Percentiles rank a stretch among this genome's conserved stretches.
phyloP scores from a whole-genome alignment of 2,888 invertebrate species.

The Harpagoxenus sublaevis region DNA sequence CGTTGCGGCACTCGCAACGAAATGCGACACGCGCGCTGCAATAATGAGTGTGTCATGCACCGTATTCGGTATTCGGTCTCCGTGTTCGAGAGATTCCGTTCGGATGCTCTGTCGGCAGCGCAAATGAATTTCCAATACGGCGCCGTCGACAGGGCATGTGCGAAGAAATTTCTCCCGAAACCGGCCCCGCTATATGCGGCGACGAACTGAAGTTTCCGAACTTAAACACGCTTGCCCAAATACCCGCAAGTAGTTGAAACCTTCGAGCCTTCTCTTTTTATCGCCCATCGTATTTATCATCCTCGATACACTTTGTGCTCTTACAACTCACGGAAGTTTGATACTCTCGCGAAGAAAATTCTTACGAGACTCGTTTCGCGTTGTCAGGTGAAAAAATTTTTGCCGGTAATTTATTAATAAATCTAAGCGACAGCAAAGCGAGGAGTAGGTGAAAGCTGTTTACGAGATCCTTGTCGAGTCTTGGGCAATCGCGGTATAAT shows the following conservation, averaged over 20 bases:
- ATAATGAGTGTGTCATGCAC: conserved; percentile 50
- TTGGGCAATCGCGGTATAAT: conserved; percentile 56
- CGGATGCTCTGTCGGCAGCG: not conserved
- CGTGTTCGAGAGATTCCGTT: conserved; percentile 35
- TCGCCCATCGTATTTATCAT: conserved; percentile 3
- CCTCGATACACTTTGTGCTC: not conserved
- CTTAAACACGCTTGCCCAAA: conserved; percentile 43
- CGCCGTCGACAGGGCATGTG: not conserved
- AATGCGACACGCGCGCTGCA: conserved; percentile 35
- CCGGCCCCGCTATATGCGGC: conserved; percentile 24
- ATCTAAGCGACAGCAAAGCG: not conserved
- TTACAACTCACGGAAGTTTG: not conserved
- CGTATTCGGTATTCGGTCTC: conserved; percentile 18
- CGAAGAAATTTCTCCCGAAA: conserved; percentile 31
- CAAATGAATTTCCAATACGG: conserved; percentile 37
- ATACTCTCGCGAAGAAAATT: not conserved
- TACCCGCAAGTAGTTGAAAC: not conserved
- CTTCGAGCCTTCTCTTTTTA: conserved; percentile 2
- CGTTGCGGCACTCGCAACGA: conserved; percentile 42
- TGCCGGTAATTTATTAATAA: not conserved
- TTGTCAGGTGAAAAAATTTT: not conserved
- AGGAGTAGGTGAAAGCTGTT: not conserved
- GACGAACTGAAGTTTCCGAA: conserved; percentile 31
- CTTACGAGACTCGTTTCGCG: not conserved
- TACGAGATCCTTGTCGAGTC: conserved; percentile 44